Percentiles rank a stretch among this genome's conserved stretches.
phyloP scores from a whole-genome alignment of 2,797 vertebrate genomes.

The Pagetopsis macropterus region DNA sequence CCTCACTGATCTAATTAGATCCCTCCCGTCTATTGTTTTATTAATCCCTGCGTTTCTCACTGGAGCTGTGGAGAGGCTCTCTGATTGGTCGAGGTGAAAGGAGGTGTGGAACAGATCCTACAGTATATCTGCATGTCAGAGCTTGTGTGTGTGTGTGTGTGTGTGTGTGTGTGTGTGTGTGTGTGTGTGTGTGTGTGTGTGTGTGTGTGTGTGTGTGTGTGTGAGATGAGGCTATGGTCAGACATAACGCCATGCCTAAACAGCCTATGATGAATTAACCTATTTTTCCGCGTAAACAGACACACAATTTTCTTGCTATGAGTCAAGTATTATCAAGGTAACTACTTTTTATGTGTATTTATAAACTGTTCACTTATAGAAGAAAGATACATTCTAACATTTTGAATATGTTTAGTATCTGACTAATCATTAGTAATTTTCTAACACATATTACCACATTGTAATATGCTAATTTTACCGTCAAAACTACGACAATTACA shows the following conservation, averaged over 20 bases:
- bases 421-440: constrained; percentile 71
- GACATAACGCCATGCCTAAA: constrained; percentile 20
- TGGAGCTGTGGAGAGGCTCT: constrained; percentile 56
- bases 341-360: constrained; percentile 70
- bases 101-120: constrained; percentile 57
- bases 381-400: constrained; percentile 58
- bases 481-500: constrained; percentile 61
- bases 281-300: constrained; percentile 55
- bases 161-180: constrained; percentile 10
- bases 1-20: constrained; percentile 12
- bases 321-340: constrained; percentile 63
- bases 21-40: constrained; percentile 26
- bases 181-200: constrained; percentile 24
- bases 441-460: constrained; percentile 62
- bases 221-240: constrained; percentile 36
- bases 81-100: constrained; percentile 67
- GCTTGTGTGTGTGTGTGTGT: constrained; percentile 43
- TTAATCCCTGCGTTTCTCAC: constrained; percentile 35
- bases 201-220: constrained; percentile 24
- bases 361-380: constrained; percentile 73
- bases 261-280: constrained; percentile 34
- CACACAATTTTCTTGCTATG: constrained; percentile 47
- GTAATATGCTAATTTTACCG: constrained; percentile 74
- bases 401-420: constrained; percentile 73
- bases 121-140: constrained; percentile 68